These are phyloP conservation scores for Lophura nycthemera DNA, from an alignment of 2,113 vertebrate genomes.

Conservation along the genomic window DNA sequence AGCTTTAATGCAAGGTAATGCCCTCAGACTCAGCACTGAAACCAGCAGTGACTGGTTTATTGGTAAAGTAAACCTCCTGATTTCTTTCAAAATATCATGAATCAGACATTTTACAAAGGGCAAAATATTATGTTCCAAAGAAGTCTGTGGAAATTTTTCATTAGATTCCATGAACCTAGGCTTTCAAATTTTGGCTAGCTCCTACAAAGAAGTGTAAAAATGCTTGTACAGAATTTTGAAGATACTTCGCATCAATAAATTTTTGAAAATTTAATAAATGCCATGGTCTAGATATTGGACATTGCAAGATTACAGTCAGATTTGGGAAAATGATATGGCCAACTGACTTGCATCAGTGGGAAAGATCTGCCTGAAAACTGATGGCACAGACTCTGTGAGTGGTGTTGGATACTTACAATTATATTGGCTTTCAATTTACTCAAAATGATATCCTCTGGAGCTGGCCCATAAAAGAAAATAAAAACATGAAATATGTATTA, in stretches of 20 bases:
- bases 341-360: background rate
- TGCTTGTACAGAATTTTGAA: background rate
- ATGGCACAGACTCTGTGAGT: background rate
- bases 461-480: background rate
- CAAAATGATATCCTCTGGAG: background rate
- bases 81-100: background rate
- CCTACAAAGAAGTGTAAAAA: background rate
- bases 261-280: background rate
- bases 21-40: background rate
- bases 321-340: background rate
- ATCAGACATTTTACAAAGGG: background rate
- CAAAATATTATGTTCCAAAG: background rate
- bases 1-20: background rate
- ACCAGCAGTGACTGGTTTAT: background rate
- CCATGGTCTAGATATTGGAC: background rate
- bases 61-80: background rate
- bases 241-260: background rate
- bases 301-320: background rate
- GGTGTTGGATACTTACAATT: background rate
- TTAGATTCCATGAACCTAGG: background rate
- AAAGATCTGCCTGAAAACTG: background rate
- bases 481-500: background rate
- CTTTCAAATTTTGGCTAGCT: background rate
- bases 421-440: background rate
- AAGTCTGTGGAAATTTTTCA: background rate